Conservation (phyloP, 2,113 vertebrate genomes). For the Salvator merianae region DNA sequence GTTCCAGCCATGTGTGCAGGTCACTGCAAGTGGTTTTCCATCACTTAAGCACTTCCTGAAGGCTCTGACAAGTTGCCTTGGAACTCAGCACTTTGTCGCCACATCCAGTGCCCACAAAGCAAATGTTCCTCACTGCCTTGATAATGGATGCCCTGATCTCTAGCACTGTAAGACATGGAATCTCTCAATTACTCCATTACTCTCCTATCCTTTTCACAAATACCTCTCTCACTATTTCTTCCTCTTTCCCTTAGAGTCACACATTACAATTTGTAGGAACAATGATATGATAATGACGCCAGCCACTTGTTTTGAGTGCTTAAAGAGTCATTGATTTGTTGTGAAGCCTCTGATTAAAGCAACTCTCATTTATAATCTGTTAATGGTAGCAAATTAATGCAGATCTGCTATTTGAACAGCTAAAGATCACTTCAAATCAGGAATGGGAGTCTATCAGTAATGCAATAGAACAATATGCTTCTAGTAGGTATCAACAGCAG, state of each 20-base stretch:
- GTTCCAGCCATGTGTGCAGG: no score
- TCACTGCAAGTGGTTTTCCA: no score
- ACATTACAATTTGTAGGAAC: conserved; percentile 34
- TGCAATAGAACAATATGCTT: conserved; percentile 18
- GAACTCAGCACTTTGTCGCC: no score
- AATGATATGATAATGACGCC: conserved; percentile 60
- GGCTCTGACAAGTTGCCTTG: no score
- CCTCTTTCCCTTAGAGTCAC: conserved; percentile 31
- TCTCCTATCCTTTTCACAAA: background rate
- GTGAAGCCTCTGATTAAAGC: conserved; percentile 69
- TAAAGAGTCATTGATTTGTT: conserved; percentile 65
- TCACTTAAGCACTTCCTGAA: no score
- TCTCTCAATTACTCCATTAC: no score
- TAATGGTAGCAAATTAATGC: conserved; percentile 58
- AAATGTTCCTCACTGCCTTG: background rate
- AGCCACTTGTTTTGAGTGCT: conserved; percentile 71
- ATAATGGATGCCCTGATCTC: no score
- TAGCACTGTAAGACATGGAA: no score
- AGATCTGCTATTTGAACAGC: conserved; percentile 29
- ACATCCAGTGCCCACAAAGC: no score
- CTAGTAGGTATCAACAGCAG: conserved; percentile 47
- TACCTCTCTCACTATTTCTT: background rate
- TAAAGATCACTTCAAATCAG: conserved; percentile 20
- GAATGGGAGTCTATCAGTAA: background rate
- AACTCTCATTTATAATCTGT: conserved; percentile 64